Evolutionary conservation across 2,888 invertebrate species (phyloP).

Genomic region (Chromoteleia sp.): DNA sequence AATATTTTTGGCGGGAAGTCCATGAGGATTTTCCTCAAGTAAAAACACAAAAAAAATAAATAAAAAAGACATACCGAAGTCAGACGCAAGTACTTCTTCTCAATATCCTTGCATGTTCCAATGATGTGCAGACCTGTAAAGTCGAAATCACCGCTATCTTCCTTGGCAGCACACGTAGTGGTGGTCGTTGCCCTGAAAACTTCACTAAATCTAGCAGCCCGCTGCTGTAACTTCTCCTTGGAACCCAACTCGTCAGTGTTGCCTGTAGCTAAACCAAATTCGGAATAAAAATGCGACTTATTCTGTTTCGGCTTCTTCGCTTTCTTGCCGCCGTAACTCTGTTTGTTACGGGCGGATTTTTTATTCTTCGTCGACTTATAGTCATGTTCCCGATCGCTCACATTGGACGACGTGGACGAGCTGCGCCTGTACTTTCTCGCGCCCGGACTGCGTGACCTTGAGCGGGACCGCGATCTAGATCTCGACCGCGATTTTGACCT

Average conservation of each 20-base stretch:
- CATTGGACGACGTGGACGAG: conserved; percentile 80
- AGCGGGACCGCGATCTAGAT: conserved; percentile 81
- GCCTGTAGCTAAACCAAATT: conserved; percentile 88
- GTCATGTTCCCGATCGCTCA: conserved; percentile 81
- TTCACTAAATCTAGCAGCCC: conserved; percentile 94
- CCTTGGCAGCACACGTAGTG: conserved; percentile 81
- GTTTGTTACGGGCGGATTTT: conserved; percentile 76
- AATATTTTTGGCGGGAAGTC: too few species aligned
- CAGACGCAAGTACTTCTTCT: conserved; percentile 97
- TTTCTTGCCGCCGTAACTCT: conserved; percentile 73
- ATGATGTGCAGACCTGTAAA: conserved; percentile 95
- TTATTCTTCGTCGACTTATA: conserved; percentile 79
- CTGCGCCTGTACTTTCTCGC: conserved; percentile 81
- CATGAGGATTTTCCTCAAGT: too few species aligned
- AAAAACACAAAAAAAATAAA: too few species aligned
- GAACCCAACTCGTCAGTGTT: conserved; percentile 89
- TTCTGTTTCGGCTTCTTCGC: conserved; percentile 82
- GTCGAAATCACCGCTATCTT: conserved; percentile 92
- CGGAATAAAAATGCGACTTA: conserved; percentile 88
- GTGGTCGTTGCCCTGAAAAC: conserved; percentile 85
- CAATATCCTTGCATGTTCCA: conserved; percentile 96
- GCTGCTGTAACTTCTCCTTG: conserved; percentile 92
- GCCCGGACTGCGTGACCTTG: conserved; percentile 81
- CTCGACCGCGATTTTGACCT: conserved; percentile 83
- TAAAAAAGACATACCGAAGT: conserved; percentile 87